These are phyloP conservation scores for Protodeltote pygarga DNA, from an alignment of 2,888 invertebrate genomes.

Conservation along the genomic window DNA sequence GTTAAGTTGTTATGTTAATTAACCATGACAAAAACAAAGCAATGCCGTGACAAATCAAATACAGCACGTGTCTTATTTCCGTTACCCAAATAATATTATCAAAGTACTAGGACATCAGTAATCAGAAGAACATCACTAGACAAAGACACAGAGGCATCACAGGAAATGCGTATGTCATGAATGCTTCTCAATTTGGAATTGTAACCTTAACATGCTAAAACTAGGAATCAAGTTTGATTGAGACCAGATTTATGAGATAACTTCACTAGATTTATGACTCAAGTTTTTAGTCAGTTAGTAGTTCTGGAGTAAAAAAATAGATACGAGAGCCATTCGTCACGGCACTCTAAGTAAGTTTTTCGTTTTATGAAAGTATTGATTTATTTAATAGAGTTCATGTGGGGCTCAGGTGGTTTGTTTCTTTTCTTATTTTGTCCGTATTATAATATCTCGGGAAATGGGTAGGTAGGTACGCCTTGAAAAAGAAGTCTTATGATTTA, in stretches of 20 bases:
- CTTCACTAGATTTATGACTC: slow-evolving; percentile 40
- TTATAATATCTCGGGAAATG: not conserved
- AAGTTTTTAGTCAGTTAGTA: slow-evolving; percentile 36
- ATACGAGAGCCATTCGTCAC: slow-evolving; percentile 22
- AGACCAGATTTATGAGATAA: slow-evolving; percentile 43
- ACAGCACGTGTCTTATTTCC: too few relatives aligned
- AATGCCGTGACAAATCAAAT: too few relatives aligned
- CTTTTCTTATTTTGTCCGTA: not conserved
- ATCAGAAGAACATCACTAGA: slow-evolving; percentile 13
- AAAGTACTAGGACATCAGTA: not conserved
- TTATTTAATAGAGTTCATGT: slow-evolving; percentile 27
- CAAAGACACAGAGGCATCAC: slow-evolving; percentile 12
- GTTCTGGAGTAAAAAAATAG: slow-evolving; percentile 27
- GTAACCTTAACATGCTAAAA: slow-evolving; percentile 32
- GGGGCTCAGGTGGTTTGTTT: not conserved
- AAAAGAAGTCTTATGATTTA: too few relatives aligned
- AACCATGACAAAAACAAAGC: too few relatives aligned
- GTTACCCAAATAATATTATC: too few relatives aligned
- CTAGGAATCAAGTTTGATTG: slow-evolving; percentile 46
- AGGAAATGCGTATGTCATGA: slow-evolving; percentile 39
- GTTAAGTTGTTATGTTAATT: too few relatives aligned
- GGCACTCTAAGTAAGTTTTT: slow-evolving; percentile 18
- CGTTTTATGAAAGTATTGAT: slow-evolving; percentile 25
- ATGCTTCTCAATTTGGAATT: slow-evolving; percentile 31
- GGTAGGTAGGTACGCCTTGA: too few relatives aligned